Evolutionary conservation across 2,113 vertebrate species (phyloP), one percentile per base, ranked within the genome.

Genomic region (Oncorhynchus clarkii): DNA sequence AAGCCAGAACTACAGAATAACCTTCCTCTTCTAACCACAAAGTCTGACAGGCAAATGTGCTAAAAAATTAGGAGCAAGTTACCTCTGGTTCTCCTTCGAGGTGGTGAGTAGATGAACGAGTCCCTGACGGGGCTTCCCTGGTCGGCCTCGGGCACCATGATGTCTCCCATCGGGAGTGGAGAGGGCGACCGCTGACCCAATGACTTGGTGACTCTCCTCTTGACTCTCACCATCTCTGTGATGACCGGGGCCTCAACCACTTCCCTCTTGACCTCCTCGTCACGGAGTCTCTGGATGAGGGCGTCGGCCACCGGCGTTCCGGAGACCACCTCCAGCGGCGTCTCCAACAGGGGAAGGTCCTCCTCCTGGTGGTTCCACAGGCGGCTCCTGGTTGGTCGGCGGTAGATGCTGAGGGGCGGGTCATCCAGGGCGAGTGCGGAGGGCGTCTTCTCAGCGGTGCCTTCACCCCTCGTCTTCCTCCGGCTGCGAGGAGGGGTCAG

Each of bases 51-150:
- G n/a, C 12, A 29, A 45, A 45, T 45, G 9, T 45, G 39, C 39
- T 12, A 45, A 45, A 11, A 7, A 45, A 3, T 2, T 0, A 45
- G 9, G 27, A 7, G 26, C 26, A 18, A 7, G 7, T 81, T 88
- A 98, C 97, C 95, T 96, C 93, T 95, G 18, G 83, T 80, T 90
- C 90, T 94, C 75, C 91, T 85, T 65, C 94, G 85, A 75, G 95
- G 92, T 70, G 94, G 91, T 26, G 96, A 94, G 86, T 94, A 95
- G 73, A 90, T 84, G 78, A 94, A 94, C 5, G 94, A 78, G 16
- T 93, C 79, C 0, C 79, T 82, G 68, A 82, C 86, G 71, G 89
- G 87, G 77, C 77, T 69, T 0, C 74, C 72, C 8, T 89, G 62
- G 4, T 85, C 78, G 0, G 84, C 76, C 70, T 88, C 83, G 5